A percentile compares a stretch with the other conserved stretches of the same genome.
These are phyloP conservation scores for Drosophila pegasa DNA, from an alignment of 2,888 invertebrate genomes.

Conservation along the genomic window DNA sequence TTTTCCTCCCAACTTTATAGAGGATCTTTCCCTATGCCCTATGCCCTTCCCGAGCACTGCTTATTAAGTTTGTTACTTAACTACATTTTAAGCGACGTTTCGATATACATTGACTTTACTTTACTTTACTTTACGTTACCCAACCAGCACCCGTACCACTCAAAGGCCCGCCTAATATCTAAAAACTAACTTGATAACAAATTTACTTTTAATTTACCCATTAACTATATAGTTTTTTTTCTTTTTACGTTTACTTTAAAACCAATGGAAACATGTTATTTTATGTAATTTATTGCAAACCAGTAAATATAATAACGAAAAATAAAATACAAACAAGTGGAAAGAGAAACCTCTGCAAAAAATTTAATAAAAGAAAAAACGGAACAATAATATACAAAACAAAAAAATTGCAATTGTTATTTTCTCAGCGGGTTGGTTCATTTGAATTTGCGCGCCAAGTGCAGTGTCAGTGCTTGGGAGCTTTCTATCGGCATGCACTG, in stretches of 20 bases:
- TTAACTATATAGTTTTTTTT: slow-evolving; percentile 54
- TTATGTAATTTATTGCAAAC: slow-evolving; percentile 77
- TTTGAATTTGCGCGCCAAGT: slow-evolving; percentile 11
- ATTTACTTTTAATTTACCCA: slow-evolving; percentile 69
- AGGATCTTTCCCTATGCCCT: slow-evolving; percentile 34
- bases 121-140: slow-evolving; percentile 23
- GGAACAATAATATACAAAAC: slow-evolving; percentile 73
- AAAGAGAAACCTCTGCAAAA: slow-evolving; percentile 58
- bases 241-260: slow-evolving; percentile 54
- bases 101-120: slow-evolving; percentile 45
- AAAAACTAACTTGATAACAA: slow-evolving; percentile 63
- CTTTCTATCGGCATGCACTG: slow-evolving; percentile 10
- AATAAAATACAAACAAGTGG: slow-evolving; percentile 66
- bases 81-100: slow-evolving; percentile 52
- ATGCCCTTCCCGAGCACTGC: slow-evolving; percentile 26
- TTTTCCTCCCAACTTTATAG: slow-evolving; percentile 19
- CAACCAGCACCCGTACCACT: slow-evolving; percentile 36
- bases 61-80: slow-evolving; percentile 61
- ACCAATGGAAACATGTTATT: slow-evolving; percentile 58
- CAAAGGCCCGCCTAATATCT: slow-evolving; percentile 46
- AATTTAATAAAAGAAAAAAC: slow-evolving; percentile 65
- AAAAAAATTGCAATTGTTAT: neutral
- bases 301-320: slow-evolving; percentile 67
- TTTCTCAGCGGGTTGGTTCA: neutral
- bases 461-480: neutral